Evolutionary conservation across 1,140 invertebrate species (phyloP), one percentile per base, ranked within the genome.

Genomic region (Drosophila pachea): DNA sequence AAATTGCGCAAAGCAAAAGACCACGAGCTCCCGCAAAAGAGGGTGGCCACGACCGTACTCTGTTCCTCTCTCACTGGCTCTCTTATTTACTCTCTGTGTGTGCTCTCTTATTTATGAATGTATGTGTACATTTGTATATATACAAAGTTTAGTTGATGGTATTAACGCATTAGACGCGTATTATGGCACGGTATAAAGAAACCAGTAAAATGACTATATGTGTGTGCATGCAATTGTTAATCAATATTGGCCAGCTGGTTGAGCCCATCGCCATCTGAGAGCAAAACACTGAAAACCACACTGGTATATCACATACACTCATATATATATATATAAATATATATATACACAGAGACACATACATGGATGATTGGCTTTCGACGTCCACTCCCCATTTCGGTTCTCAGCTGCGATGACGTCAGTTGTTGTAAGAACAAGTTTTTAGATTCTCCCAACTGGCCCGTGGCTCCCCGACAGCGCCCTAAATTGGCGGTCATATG

Each of bases 381-480:
- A 68, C 74, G 79, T 83, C 79, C 79, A 84, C 79, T 83, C 79
- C 79, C 79, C 71, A 66, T 74, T 79, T 86, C 42, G 65, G 72
- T 76, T 79, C 79, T 83, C 79, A 83, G 79, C 79, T 83, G 79
- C 77, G 79, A 84, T 83, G 79, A 83, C 79, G 79, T 83, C 79
- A 83, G 76, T 84, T 83, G 78, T 83, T 84, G 79, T 83, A 83
- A 84, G 76, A 83, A 83, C 79, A 84, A 79, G 79, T 84, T 83
- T 64, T 73, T 50, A 32, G n/a, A 14, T 50, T 8, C 22, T 47
- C 9, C 8, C 11, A 22, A 29, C 22, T 29, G 8, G 32, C 32
- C 32, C 49, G 12, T 8, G 7, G n/a, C 49, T 16, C 49, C 4
- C n/a, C 12, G 12, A 16, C 32, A 67, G 74, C 66, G 70, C 32